Evolutionary conservation across 2,888 invertebrate genomes (phyloP).

Genomic region (Harpalus rufipes): DNA sequence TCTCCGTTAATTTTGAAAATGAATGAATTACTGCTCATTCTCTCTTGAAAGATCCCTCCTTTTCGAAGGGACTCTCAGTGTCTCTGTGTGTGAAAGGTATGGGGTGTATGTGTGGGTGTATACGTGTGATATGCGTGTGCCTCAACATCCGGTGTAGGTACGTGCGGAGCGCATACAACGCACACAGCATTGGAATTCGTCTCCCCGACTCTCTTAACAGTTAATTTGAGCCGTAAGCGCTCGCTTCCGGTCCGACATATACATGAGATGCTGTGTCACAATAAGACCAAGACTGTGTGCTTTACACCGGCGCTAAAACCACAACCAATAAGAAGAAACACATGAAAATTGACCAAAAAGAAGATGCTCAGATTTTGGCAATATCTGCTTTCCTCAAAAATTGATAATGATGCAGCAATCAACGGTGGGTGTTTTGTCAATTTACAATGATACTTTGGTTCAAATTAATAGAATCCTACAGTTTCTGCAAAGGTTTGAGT

Average conservation of each 20-base stretch:
- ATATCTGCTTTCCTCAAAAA: no score
- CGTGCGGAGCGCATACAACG: slow-evolving; percentile 31
- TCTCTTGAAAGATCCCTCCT: no score
- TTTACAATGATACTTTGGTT: no score
- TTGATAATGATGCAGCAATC: no score
- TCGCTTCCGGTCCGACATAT: slow-evolving; percentile 50
- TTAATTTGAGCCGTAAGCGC: slow-evolving; percentile 62
- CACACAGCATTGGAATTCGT: slow-evolving; percentile 54
- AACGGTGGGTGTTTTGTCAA: no score
- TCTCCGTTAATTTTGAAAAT: no score
- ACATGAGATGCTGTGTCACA: slow-evolving; percentile 33
- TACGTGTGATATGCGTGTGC: slow-evolving; percentile 39
- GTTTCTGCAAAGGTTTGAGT: no score
- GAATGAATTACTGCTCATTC: no score
- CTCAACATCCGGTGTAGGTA: slow-evolving; percentile 47
- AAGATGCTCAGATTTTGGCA: no score
- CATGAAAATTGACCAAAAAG: background rate
- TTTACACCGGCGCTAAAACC: background rate
- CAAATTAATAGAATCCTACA: no score
- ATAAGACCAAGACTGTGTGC: background rate
- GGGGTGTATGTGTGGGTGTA: slow-evolving; percentile 2
- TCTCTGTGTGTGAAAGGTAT: background rate
- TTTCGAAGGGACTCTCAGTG: background rate
- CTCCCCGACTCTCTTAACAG: slow-evolving; percentile 60
- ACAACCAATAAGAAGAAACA: background rate